Conservation (phyloP, 2,888 invertebrate species). For the Asteroscopus sphinx region DNA sequence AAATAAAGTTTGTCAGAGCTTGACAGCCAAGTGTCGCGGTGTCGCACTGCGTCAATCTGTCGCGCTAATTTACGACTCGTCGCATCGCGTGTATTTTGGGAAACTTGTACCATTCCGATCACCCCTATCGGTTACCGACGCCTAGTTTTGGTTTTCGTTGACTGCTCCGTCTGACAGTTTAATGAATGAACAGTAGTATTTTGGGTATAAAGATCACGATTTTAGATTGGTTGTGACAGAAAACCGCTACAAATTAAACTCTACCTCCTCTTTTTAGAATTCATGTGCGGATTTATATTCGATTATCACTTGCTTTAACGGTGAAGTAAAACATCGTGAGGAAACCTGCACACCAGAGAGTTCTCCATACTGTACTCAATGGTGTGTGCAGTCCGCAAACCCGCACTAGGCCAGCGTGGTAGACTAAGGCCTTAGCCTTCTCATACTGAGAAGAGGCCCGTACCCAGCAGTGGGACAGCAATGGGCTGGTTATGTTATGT, state of each 20-base stretch:
- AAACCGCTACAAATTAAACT: neutral
- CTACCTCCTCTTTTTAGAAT: neutral
- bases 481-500: too few relatives aligned
- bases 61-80: slow-evolving; percentile 72
- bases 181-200: slow-evolving; percentile 33
- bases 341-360: too few relatives aligned
- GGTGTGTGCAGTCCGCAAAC: too few relatives aligned
- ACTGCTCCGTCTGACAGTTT: slow-evolving; percentile 37
- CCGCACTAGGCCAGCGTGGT: too few relatives aligned
- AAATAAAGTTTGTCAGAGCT: slow-evolving; percentile 67
- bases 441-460: too few relatives aligned
- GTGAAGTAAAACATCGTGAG: too few relatives aligned
- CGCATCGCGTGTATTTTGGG: slow-evolving; percentile 56
- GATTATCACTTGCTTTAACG: too few relatives aligned
- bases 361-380: too few relatives aligned
- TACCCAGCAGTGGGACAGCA: too few relatives aligned
- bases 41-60: slow-evolving; percentile 73
- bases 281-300: too few relatives aligned
- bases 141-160: slow-evolving; percentile 38
- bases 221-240: neutral
- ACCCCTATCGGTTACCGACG: slow-evolving; percentile 52
- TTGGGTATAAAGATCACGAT: slow-evolving; percentile 10
- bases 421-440: too few relatives aligned
- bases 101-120: slow-evolving; percentile 42
- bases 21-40: slow-evolving; percentile 65